These are phyloP conservation scores for Psophia crepitans DNA, from an alignment of 2,113 vertebrate species.

Conservation along the genomic window DNA sequence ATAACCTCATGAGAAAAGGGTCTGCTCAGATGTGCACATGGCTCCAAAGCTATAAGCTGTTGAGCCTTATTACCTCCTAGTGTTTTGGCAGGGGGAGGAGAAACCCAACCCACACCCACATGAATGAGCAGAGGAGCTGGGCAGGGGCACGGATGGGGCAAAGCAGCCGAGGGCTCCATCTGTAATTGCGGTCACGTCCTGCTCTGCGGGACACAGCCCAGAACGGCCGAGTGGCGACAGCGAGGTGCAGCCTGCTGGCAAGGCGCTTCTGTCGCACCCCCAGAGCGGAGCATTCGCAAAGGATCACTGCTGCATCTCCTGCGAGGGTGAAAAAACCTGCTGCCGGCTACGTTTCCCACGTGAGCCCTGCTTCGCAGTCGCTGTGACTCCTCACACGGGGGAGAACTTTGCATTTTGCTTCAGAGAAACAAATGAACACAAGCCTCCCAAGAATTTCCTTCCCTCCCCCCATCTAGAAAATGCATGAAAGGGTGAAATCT, in stretches of 20 bases:
- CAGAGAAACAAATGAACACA: neutral
- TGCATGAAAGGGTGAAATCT: neutral
- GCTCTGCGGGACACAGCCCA: neutral
- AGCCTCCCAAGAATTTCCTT: neutral
- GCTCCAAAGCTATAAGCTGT: neutral
- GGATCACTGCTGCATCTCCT: neutral
- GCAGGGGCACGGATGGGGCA: neutral
- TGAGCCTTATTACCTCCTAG: neutral
- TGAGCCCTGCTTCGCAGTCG: neutral
- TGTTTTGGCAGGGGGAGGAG: too few relatives aligned
- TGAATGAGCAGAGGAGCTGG: neutral
- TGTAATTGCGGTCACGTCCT: neutral
- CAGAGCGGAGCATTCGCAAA: neutral
- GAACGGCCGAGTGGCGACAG: neutral
- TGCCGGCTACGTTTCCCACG: neutral
- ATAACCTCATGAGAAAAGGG: neutral
- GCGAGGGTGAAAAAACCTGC: neutral
- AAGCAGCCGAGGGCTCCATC: neutral
- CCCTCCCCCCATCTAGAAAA: neutral
- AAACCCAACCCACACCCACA: neutral
- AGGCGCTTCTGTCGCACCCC: neutral
- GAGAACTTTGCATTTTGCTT: neutral
- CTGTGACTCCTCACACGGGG: fast-evolving
- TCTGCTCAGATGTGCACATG: too few relatives aligned
- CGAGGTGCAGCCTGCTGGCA: neutral